Percentiles rank a stretch among this genome's conserved stretches.
These are phyloP conservation scores for Eriosoma lanigerum DNA, from an alignment of 1,140 invertebrate species.

Conservation along the genomic window DNA sequence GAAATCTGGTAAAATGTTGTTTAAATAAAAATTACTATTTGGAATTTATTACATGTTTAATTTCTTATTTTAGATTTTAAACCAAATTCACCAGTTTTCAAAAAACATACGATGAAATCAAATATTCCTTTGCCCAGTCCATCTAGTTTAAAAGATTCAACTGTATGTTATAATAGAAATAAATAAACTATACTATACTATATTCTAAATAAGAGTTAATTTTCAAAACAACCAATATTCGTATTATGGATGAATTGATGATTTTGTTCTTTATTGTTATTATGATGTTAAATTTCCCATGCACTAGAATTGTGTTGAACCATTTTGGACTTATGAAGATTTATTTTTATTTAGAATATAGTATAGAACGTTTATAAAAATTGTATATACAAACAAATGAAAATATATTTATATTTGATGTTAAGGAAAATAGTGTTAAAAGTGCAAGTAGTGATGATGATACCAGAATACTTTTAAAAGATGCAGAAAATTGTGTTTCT, in stretches of 20 bases:
- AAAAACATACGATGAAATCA: constrained; percentile 19
- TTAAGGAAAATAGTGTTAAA: constrained; percentile 32
- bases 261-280: no score
- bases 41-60: not conserved
- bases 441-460: constrained; percentile 37
- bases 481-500: constrained; percentile 45
- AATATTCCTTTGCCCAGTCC: constrained; percentile 36
- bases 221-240: no score
- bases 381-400: no score
- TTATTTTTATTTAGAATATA: no score
- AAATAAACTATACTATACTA: not conserved
- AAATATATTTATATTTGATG: not conserved
- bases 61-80: constrained; percentile 28
- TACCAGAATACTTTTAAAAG: constrained; percentile 34
- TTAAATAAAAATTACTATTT: not conserved
- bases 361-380: no score
- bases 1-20: constrained; percentile 19
- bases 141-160: constrained; percentile 42
- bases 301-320: no score
- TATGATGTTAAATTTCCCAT: no score
- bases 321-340: no score
- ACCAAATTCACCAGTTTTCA: constrained; percentile 33
- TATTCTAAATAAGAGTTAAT: no score
- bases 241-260: no score
- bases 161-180: not conserved